These are phyloP conservation scores for Semicossyphus pulcher DNA, from an alignment of 2,113 vertebrate genomes.

Conservation along the genomic window DNA sequence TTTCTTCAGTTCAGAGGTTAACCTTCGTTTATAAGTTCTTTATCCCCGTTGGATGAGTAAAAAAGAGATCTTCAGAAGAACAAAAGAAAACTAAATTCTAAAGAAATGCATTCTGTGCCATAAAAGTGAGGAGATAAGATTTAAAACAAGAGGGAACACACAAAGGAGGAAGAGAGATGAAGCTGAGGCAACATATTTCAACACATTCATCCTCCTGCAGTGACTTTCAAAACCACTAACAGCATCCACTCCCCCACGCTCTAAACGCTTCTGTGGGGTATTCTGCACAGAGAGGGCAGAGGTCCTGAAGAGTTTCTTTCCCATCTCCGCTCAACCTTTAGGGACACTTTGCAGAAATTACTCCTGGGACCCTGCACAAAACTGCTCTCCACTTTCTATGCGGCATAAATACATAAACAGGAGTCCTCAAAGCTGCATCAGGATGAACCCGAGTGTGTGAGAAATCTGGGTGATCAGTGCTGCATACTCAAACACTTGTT, in stretches of 20 bases:
- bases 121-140: neutral
- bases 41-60: no score
- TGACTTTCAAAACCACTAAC: slow-evolving; percentile 43
- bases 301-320: slow-evolving; percentile 55
- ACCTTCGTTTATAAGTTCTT: neutral
- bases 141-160: slow-evolving; percentile 1
- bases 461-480: slow-evolving; percentile 9
- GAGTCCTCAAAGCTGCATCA: slow-evolving; percentile 1
- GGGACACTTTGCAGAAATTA: slow-evolving; percentile 59
- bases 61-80: neutral
- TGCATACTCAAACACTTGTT: neutral
- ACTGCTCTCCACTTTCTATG: slow-evolving; percentile 35
- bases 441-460: neutral
- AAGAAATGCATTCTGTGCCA: slow-evolving; percentile 2
- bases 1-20: neutral
- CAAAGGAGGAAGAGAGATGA: neutral
- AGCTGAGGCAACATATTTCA: slow-evolving; percentile 32
- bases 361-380: slow-evolving; percentile 47
- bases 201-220: slow-evolving; percentile 20
- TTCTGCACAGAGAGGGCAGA: slow-evolving; percentile 46
- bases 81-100: neutral
- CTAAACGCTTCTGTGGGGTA: slow-evolving; percentile 57
- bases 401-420: slow-evolving; percentile 58
- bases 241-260: slow-evolving; percentile 49
- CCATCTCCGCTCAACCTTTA: slow-evolving; percentile 54